These are phyloP conservation scores for Himalopsyche kuldschensis DNA, from an alignment of 2,888 invertebrate species.

Conservation along the genomic window DNA sequence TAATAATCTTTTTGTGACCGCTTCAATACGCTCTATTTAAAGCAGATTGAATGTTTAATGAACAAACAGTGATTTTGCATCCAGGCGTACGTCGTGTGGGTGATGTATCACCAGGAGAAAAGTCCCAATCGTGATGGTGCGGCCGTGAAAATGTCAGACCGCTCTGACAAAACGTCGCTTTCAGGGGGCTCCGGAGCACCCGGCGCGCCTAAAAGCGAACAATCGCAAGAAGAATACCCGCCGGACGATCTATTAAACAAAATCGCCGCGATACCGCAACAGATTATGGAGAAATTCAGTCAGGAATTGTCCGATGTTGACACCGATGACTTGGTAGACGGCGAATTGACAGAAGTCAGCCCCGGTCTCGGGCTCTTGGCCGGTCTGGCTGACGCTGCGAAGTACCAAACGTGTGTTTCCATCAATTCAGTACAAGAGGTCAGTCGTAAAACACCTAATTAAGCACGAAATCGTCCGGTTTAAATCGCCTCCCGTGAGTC, in stretches of 20 bases:
- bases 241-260: background rate
- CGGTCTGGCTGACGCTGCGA: conserved; percentile 52
- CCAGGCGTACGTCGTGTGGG: background rate
- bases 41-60: background rate
- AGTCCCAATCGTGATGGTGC: conserved; percentile 7
- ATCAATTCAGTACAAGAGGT: background rate
- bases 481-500: background rate
- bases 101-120: conserved; percentile 18
- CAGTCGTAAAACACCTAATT: background rate
- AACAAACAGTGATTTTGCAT: background rate
- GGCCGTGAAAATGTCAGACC: conserved; percentile 42
- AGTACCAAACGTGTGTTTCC: conserved; percentile 42
- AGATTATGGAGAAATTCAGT: conserved; percentile 57
- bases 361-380: conserved; percentile 55
- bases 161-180: background rate
- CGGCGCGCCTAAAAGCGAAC: background rate
- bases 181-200: background rate
- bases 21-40: background rate
- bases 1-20: background rate
- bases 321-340: conserved; percentile 53
- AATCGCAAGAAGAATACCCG: background rate
- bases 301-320: conserved; percentile 49
- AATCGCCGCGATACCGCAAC: conserved; percentile 52
- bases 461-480: background rate
- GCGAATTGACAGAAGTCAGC: conserved; percentile 54